Base-by-base conservation (phyloP, 2,797 vertebrate species). In the Melanotaenia boesemani region DNA sequence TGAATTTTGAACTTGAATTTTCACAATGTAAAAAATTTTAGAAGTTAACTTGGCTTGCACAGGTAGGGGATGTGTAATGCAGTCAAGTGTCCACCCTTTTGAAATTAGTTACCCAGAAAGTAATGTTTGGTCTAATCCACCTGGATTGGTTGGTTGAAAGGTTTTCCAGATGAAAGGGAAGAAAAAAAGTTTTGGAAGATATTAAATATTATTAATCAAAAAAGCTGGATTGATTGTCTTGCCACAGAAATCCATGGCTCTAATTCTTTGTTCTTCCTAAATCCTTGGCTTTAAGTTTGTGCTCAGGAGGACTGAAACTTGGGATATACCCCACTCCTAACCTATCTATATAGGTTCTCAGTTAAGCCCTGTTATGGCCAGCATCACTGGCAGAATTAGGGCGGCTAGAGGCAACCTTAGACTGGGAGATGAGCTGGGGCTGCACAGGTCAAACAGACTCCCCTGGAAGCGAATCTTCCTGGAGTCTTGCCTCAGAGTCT, bases 401-500 rank as follows among this genome's bases (percentile, higher is more conserved):
- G 78, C 69, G 59, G 69, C 18, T 0, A 86, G 65, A 48, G 70
- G 68, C 16, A 76, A 72, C 37, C 68, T 63, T 34, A 77, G 68
- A 28, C 73, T 34, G 64, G 90, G 88, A 11, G 92, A 88, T 1
- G 88, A 88, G 80, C 88, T 91, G 63, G 91, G 87, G 83, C 89
- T 92, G 81, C 94, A 95, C 82, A 95, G 91, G 76, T 96, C 92
- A 0, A 95, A 96, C 81, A 95, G 88, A 79, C 93, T 95, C 63
- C 94, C 93, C 89, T 93, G 94, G 86, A 96, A 96, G 63, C 89
- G 90, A 71, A 93, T 92, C 91, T 95, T 95, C 80, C 16, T 90
- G 78, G 93, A 95, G 83, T 95, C 93, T 67, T 89, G 94, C 85
- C 91, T 93, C 83, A 95, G 86, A 54, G 81, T 92, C 89, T 96